Evolutionary conservation across 2,113 vertebrate genomes (phyloP).

Genomic region (Oncorhynchus clarkii): DNA sequence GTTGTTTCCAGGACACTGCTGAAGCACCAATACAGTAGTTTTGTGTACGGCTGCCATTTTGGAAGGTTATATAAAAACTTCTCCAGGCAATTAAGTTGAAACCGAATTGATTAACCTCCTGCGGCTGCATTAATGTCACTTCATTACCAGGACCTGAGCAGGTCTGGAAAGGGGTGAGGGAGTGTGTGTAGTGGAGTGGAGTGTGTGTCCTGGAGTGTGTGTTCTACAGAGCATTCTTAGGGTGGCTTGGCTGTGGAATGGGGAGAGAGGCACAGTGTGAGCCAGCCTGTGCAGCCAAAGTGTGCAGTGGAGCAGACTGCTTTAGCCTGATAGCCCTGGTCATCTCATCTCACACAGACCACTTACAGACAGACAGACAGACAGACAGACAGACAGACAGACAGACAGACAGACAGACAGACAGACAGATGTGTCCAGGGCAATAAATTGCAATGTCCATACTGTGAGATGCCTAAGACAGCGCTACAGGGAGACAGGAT

Average conservation of each 20-base stretch:
- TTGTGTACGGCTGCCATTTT: constrained; percentile 35
- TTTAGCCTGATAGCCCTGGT: constrained; percentile 19
- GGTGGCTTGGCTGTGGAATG: too few relatives aligned
- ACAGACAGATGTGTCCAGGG: too few relatives aligned
- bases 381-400: too few relatives aligned
- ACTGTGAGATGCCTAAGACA: too few relatives aligned
- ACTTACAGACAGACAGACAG: too few relatives aligned
- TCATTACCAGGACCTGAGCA: background rate
- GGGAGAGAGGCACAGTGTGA: too few relatives aligned
- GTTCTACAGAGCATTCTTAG: too few relatives aligned
- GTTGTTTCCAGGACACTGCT: constrained; percentile 18
- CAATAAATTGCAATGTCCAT: too few relatives aligned
- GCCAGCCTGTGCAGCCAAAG: too few relatives aligned
- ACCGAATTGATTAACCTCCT: constrained; percentile 1
- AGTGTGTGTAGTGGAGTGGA: constrained; percentile 12
- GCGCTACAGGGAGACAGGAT: too few relatives aligned
- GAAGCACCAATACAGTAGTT: constrained; percentile 48
- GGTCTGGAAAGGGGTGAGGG: background rate
- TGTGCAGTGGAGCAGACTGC: too few relatives aligned
- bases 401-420: too few relatives aligned
- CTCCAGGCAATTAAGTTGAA: constrained; percentile 44
- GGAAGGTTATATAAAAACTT: constrained; percentile 46
- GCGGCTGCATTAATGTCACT: background rate
- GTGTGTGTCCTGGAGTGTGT: constrained; percentile 15
- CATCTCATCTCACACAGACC: constrained; percentile 16